These are phyloP conservation scores for Porites cylindrica DNA, from an alignment of 92 coral and sea anemone species.

Conservation along the genomic window DNA sequence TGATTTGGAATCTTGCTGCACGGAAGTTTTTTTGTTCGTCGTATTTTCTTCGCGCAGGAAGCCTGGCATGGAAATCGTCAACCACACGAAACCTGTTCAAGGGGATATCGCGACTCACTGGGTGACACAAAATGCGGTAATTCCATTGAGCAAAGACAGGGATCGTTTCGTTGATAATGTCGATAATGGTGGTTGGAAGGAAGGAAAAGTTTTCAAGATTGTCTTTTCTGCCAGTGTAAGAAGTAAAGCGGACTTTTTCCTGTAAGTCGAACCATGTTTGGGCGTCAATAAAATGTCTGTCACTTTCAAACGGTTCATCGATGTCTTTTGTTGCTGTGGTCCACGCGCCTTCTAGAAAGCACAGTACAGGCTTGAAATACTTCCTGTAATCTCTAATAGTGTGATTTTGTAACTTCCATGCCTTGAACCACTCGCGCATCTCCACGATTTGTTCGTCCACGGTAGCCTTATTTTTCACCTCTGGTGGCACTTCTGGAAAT, in stretches of 20 bases:
- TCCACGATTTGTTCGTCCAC: constrained; percentile 73
- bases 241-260: constrained; percentile 93
- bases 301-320: constrained; percentile 96
- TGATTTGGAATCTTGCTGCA: constrained; percentile 78
- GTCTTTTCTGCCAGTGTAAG: constrained; percentile 94
- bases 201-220: constrained; percentile 91
- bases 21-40: constrained; percentile 53
- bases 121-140: constrained; percentile 83
- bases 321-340: constrained; percentile 72
- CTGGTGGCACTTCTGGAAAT: constrained; percentile 89
- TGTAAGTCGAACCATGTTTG: constrained; percentile 90
- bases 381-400: constrained; percentile 86
- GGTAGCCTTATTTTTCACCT: constrained; percentile 60
- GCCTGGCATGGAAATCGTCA: constrained; percentile 56
- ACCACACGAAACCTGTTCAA: constrained; percentile 65
- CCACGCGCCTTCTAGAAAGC: constrained; percentile 95
- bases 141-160: constrained; percentile 91
- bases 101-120: constrained; percentile 74
- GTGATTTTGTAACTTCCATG: constrained; percentile 79
- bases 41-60: constrained; percentile 14
- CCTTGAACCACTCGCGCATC: constrained; percentile 95
- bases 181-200: constrained; percentile 89
- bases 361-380: constrained; percentile 87
- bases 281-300: constrained; percentile 94
- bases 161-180: constrained; percentile 74